phyloP scores from a whole-genome alignment of 2,888 invertebrate species.

The Diaphora mendica region DNA sequence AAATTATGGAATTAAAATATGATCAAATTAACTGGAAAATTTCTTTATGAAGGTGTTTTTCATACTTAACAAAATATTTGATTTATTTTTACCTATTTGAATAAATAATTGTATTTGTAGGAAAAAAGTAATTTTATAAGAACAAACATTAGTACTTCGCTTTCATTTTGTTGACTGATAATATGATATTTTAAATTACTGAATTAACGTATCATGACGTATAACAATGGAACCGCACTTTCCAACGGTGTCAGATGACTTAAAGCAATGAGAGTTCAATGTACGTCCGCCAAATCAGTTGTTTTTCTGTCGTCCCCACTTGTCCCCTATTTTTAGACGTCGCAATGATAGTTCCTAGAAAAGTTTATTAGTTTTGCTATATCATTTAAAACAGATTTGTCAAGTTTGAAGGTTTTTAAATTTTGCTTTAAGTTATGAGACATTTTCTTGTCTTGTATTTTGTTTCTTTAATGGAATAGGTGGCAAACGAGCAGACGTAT shows the following conservation, averaged over 20 bases:
- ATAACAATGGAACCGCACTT: slow-evolving; percentile 31
- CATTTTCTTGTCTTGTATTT: neutral
- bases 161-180: neutral
- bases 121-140: too few species aligned
- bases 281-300: slow-evolving; percentile 41
- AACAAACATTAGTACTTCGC: too few species aligned
- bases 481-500: too few species aligned
- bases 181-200: neutral
- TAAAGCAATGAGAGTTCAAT: slow-evolving; percentile 49
- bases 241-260: slow-evolving; percentile 53
- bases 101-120: too few species aligned
- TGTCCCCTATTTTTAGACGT: slow-evolving; percentile 12
- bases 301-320: slow-evolving; percentile 13
- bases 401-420: neutral
- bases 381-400: neutral
- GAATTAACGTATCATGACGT: slow-evolving; percentile 21
- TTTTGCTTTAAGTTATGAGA: neutral
- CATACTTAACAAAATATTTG: neutral
- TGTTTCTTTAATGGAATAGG: too few species aligned
- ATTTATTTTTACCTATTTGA: too few species aligned
- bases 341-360: slow-evolving; percentile 29
- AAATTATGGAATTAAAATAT: neutral
- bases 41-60: neutral
- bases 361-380: slow-evolving; percentile 9
- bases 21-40: neutral